Evolutionary conservation across 2,888 invertebrate genomes (phyloP), one percentile per base, ranked within the genome.

Genomic region (Drosophila kokeensis): DNA sequence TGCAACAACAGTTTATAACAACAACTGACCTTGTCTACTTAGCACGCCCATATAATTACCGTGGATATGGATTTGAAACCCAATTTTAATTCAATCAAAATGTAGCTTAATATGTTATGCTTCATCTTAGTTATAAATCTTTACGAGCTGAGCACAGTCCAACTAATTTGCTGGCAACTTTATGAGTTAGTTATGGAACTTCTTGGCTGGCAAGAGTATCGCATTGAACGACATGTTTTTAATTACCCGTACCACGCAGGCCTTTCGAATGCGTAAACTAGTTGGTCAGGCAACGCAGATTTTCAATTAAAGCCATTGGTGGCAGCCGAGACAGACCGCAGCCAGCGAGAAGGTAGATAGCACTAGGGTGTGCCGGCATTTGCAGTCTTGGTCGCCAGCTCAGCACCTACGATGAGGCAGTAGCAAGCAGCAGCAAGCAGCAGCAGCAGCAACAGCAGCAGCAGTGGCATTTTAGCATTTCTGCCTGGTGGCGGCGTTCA

Each of bases 231-330:
- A 87, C 89, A 82, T 83, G 87, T 81, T 87, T 87, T 83, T 90
- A 87, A 87, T 87, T 87, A 84, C 89, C 69, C 71, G n/a, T 18
- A 61, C 42, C 54, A 63, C 55, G 63, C 63, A 54, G 71, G 90
- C 88, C 86, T 87, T 87, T 87, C 86, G 58, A 89, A 88, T 90
- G 90, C 86, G 90, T 87, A 86, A 87, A 87, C 86, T 67, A 81
- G 86, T 90, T 89, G 83, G 48, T 27, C 73, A 21, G 54, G 42
- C 77, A 57, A 61, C 66, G 77, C 77, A 77, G 89, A 77, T 87
- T 88, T 90, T 87, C 90, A 87, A 90, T 87, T 87, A 90, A 83
- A 82, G 70, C 73, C 65, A 73, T 21, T 50, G 50, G 36, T 58
- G 59, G 71, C 53, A 63, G 69, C 65, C 68, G 55, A 58, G 29